Evolutionary conservation across 2,113 vertebrate genomes (phyloP).

Genomic region (Tragelaphus scriptus): DNA sequence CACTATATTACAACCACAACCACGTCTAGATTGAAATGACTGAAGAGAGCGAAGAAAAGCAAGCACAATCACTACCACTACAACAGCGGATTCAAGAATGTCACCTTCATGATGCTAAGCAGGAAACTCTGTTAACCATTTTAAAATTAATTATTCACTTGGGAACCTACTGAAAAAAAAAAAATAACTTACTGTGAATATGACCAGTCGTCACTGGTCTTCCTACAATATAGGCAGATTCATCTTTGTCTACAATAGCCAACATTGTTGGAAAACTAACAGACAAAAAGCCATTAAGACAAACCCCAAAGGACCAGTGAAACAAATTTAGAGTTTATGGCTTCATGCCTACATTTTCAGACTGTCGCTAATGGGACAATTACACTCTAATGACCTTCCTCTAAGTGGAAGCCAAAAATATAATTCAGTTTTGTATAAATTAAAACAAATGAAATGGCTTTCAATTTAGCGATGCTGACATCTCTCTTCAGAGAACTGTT

Average conservation of each 20-base stretch:
- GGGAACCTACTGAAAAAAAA: not conserved
- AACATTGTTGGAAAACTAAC: slow-evolving; percentile 22
- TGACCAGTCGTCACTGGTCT: not conserved
- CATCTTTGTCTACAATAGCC: not conserved
- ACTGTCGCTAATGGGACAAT: slow-evolving; percentile 54
- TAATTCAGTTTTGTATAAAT: slow-evolving; percentile 52
- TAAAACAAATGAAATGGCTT: slow-evolving; percentile 61
- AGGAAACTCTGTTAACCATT: not conserved
- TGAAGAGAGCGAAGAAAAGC: not conserved
- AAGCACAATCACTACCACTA: not conserved
- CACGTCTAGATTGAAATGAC: not conserved
- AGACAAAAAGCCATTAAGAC: slow-evolving; percentile 44
- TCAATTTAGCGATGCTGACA: slow-evolving; percentile 12
- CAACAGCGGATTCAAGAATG: not conserved
- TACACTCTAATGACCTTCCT: slow-evolving; percentile 63
- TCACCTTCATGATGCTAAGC: slow-evolving; percentile 27
- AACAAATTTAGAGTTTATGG: slow-evolving; percentile 36
- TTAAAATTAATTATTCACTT: slow-evolving; percentile 27
- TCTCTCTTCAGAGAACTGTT: slow-evolving; percentile 36
- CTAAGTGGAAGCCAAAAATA: slow-evolving; percentile 57
- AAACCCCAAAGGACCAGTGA: slow-evolving; percentile 24
- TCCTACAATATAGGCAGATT: not conserved
- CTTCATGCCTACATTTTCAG: slow-evolving; percentile 45
- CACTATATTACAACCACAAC: not conserved
- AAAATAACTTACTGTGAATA: not conserved